These are phyloP conservation scores for Paragorgia papillata DNA, from an alignment of 92 coral and sea anemone species.

Conservation along the genomic window DNA sequence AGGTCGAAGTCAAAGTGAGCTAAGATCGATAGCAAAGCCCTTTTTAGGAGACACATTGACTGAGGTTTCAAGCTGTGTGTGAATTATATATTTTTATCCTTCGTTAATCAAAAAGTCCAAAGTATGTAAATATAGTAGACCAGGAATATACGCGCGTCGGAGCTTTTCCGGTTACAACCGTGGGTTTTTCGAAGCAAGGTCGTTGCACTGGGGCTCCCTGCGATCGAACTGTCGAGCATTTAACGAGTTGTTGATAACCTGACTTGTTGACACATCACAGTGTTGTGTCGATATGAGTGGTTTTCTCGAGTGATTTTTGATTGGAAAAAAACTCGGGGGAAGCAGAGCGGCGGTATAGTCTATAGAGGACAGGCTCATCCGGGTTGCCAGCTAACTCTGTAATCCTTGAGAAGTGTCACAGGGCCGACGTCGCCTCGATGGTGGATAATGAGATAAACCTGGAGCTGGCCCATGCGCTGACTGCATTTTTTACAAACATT, in stretches of 20 bases:
- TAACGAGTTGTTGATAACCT: too few species aligned
- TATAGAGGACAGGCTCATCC: neutral
- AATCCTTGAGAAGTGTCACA: slow-evolving; percentile 8
- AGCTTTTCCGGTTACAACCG: slow-evolving; percentile 4
- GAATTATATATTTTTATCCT: neutral
- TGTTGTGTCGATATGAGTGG: too few species aligned
- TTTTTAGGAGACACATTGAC: slow-evolving; percentile 31
- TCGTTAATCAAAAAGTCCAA: neutral
- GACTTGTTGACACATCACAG: too few species aligned
- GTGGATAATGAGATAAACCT: slow-evolving; percentile 15
- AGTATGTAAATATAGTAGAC: slow-evolving; percentile 21
- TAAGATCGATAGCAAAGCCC: slow-evolving; percentile 2
- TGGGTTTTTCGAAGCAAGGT: neutral
- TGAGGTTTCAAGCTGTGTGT: slow-evolving; percentile 12
- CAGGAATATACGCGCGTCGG: neutral
- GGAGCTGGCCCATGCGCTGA: neutral
- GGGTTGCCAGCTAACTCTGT: neutral
- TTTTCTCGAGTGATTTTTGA: too few species aligned
- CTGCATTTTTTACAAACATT: slow-evolving; percentile 21
- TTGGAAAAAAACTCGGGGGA: neutral
- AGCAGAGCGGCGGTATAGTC: neutral
- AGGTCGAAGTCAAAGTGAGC: slow-evolving; percentile 4
- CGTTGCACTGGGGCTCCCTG: neutral
- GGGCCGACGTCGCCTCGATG: slow-evolving; percentile 13
- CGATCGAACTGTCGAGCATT: neutral